phyloP scores from a whole-genome alignment of 2,113 vertebrate genomes.

The Chiloscyllium plagiosum region DNA sequence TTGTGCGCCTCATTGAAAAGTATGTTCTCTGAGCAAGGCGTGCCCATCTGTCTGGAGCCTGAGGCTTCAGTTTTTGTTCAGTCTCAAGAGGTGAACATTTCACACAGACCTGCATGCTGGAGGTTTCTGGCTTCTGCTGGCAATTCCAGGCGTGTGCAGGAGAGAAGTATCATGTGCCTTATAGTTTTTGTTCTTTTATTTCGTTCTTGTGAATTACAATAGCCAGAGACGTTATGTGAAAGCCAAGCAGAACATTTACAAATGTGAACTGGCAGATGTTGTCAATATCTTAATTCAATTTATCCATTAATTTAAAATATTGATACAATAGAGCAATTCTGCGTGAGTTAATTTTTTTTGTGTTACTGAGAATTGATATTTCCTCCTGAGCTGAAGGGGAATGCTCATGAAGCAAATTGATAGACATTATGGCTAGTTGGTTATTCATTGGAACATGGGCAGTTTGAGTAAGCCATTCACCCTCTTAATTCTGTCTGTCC shows the following conservation, averaged over 20 bases:
- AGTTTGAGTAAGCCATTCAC: too few relatives aligned
- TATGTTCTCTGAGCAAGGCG: neutral
- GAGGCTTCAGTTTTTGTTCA: conserved; percentile 8
- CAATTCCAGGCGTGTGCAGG: neutral
- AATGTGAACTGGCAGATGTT: neutral
- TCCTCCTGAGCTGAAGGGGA: neutral
- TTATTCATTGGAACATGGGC: too few relatives aligned
- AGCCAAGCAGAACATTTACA: conserved; percentile 9
- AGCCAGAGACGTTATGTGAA: neutral
- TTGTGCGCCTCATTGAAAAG: conserved; percentile 3
- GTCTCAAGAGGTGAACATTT: conserved; percentile 24
- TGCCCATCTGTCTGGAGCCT: conserved; percentile 18
- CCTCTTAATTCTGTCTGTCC: too few relatives aligned
- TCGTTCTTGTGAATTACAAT: neutral
- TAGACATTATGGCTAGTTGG: too few relatives aligned
- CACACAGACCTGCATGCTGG: neutral
- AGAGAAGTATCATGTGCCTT: neutral
- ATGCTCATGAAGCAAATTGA: too few relatives aligned
- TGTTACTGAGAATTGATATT: too few relatives aligned
- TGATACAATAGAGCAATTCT: neutral
- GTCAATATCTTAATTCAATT: neutral
- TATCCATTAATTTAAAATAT: neutral
- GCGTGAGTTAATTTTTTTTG: neutral
- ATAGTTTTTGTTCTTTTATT: neutral
- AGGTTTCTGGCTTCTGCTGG: neutral